A percentile compares a stretch with the other conserved stretches of the same genome.
Conservation (phyloP, 2,888 invertebrate species). For the Nebria brevicollis region DNA sequence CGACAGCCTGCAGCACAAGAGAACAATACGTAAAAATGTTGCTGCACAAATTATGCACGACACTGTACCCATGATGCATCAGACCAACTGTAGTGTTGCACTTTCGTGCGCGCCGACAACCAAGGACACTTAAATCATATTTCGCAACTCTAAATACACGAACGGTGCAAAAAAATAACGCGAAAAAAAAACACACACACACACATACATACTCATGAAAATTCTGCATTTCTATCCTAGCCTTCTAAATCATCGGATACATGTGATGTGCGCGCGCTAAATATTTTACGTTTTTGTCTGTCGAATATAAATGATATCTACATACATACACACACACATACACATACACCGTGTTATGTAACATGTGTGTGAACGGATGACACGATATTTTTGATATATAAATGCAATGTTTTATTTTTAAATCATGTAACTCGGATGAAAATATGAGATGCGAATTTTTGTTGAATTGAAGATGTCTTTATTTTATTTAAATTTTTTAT, state of each 20-base stretch:
- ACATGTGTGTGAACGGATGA: conserved; percentile 11
- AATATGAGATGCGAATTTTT: neutral
- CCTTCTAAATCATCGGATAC: conserved; percentile 47
- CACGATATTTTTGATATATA: neutral
- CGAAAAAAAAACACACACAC: neutral
- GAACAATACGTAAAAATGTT: neutral
- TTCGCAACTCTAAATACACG: conserved; percentile 52
- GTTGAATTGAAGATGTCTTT: no score
- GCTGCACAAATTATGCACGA: neutral
- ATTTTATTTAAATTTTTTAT: no score
- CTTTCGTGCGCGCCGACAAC: conserved; percentile 42
- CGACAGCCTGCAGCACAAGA: neutral
- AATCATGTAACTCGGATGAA: neutral
- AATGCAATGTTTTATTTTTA: neutral
- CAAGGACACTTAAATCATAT: conserved; percentile 53
- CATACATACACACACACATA: conserved; percentile 28
- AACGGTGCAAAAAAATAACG: conserved; percentile 36
- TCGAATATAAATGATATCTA: conserved; percentile 21
- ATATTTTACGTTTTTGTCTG: conserved; percentile 38
- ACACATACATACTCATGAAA: neutral
- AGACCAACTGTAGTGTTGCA: conserved; percentile 28
- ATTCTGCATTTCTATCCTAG: conserved; percentile 43
- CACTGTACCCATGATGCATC: conserved; percentile 9
- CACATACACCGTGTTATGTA: conserved; percentile 10
- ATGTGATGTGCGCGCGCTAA: conserved; percentile 27